A percentile compares a stretch with the other conserved stretches of the same genome.
These are phyloP conservation scores for Orthosia gracilis DNA, from an alignment of 2,888 invertebrate species.

Conservation along the genomic window DNA sequence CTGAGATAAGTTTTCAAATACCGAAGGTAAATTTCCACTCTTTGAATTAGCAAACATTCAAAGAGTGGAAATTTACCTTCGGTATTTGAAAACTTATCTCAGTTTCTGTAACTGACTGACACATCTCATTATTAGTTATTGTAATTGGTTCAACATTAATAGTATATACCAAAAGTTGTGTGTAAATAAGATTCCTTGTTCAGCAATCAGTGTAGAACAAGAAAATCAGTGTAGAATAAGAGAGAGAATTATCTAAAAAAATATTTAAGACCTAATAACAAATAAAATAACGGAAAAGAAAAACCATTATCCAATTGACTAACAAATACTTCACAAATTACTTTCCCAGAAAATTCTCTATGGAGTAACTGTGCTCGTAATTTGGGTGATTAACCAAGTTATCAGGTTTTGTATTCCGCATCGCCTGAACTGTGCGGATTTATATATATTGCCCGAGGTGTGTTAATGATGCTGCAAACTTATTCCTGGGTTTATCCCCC, in stretches of 20 bases:
- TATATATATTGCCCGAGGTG: not conserved
- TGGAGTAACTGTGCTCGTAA: not conserved
- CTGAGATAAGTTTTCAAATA: not conserved
- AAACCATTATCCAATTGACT: not conserved
- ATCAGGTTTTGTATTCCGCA: constrained; percentile 29
- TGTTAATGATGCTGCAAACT: constrained; percentile 32
- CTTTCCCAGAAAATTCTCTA: not conserved
- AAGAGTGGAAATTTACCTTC: not conserved
- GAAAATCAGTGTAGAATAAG: too few relatives aligned
- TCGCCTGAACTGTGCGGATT: constrained; percentile 3
- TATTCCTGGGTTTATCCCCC: constrained; percentile 9
- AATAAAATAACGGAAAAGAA: not conserved
- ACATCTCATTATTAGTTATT: too few relatives aligned
- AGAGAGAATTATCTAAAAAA: not conserved
- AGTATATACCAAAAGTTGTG: too few relatives aligned
- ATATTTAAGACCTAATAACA: too few relatives aligned
- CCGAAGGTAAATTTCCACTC: not conserved
- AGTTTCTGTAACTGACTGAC: not conserved
- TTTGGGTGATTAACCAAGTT: constrained; percentile 42
- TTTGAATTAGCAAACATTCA: not conserved
- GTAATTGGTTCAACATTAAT: too few relatives aligned
- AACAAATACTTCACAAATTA: too few relatives aligned
- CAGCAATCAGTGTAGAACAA: too few relatives aligned
- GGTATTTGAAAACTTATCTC: not conserved
- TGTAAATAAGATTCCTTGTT: too few relatives aligned